phyloP scores from a whole-genome alignment of 2,113 vertebrate genomes.

The Formicarius rufipectus region DNA sequence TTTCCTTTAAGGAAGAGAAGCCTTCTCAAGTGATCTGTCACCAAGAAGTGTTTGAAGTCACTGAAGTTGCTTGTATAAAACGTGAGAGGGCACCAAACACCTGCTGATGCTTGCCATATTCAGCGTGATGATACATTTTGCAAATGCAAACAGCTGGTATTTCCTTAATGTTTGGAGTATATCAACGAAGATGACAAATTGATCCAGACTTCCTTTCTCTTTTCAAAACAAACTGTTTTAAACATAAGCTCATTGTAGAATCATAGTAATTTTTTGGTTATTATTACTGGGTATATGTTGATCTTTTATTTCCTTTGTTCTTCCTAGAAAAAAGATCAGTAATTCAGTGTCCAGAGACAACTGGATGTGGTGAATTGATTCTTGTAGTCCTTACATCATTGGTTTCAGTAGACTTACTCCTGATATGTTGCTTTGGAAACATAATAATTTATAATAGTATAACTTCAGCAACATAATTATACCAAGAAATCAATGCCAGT shows the following conservation, averaged over 20 bases:
- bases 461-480: neutral
- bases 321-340: neutral
- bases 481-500: neutral
- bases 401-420: neutral
- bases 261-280: neutral
- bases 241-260: neutral
- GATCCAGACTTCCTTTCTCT: neutral
- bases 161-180: neutral
- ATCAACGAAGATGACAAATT: neutral
- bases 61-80: neutral
- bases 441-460: neutral
- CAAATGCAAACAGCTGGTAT: neutral
- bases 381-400: neutral
- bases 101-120: neutral
- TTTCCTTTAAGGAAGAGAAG: neutral
- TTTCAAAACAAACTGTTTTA: neutral
- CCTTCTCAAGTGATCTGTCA: neutral
- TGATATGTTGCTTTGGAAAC: neutral
- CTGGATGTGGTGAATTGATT: neutral
- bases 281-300: neutral
- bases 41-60: neutral
- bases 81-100: slow-evolving; percentile 67
- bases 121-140: fast-evolving
- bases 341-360: neutral
- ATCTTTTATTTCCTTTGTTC: neutral